phyloP scores from a whole-genome alignment of 2,888 invertebrate genomes.

The Trissolcus brochymenae region DNA sequence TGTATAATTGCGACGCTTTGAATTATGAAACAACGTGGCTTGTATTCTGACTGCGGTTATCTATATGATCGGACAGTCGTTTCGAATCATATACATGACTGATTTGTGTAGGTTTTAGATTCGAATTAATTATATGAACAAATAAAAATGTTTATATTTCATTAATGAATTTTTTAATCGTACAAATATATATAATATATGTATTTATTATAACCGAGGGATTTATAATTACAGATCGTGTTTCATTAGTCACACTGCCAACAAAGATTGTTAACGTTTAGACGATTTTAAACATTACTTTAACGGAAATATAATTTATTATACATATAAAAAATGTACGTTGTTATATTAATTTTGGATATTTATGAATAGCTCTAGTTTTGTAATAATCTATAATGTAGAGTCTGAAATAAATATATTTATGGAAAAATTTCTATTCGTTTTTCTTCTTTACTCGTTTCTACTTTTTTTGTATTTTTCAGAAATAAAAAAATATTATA shows the following conservation, averaged over 20 bases:
- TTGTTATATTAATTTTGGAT: conserved; percentile 20
- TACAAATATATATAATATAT: conserved; percentile 24
- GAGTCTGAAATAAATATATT: conserved; percentile 47
- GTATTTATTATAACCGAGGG: not conserved
- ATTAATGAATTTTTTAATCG: not conserved
- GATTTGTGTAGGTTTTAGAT: not conserved
- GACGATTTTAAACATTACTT: conserved; percentile 7
- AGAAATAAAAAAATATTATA: no score
- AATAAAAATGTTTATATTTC: conserved; percentile 13
- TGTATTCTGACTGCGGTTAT: not conserved
- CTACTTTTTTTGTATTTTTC: not conserved
- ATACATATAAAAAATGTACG: conserved; percentile 14
- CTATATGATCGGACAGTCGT: no score
- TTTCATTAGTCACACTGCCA: conserved; percentile 25
- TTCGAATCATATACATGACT: conserved; percentile 14
- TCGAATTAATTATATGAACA: not conserved
- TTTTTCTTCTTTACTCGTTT: not conserved
- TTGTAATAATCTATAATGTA: conserved; percentile 26
- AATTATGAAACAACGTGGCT: no score
- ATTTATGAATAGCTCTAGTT: conserved; percentile 44
- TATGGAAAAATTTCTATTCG: conserved; percentile 15
- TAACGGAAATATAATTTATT: conserved; percentile 8
- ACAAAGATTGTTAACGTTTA: conserved; percentile 22
- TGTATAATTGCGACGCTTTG: no score
- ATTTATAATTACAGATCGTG: not conserved